These are phyloP conservation scores for Arge pagana DNA, from an alignment of 2,888 invertebrate genomes.

Conservation along the genomic window DNA sequence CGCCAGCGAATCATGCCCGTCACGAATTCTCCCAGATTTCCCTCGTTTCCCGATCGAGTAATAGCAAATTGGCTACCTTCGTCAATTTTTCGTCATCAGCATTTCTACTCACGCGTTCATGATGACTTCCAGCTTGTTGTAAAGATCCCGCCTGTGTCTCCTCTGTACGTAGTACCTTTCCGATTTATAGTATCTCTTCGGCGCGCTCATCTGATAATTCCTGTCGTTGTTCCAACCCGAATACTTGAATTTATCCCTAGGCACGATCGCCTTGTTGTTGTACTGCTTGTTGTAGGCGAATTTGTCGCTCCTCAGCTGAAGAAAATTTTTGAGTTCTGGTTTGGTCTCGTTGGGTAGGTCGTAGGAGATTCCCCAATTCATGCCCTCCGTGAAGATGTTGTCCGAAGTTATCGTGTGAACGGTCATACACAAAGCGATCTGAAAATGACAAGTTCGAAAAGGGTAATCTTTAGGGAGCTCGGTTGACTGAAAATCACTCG, in stretches of 20 bases:
- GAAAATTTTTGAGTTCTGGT: slow-evolving; percentile 48
- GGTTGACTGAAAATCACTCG: background rate
- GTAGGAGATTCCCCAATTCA: slow-evolving; percentile 75
- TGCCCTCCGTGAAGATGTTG: slow-evolving; percentile 65
- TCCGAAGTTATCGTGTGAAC: slow-evolving; percentile 56
- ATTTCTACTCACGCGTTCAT: slow-evolving; percentile 74
- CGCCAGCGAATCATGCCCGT: no score
- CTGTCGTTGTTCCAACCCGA: slow-evolving; percentile 13
- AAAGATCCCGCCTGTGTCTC: slow-evolving; percentile 70
- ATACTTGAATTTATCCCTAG: slow-evolving; percentile 1
- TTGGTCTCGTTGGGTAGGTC: slow-evolving; percentile 58
- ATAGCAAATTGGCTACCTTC: no score
- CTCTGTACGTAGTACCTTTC: slow-evolving; percentile 60
- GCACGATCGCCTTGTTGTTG: background rate
- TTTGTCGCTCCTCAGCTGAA: slow-evolving; percentile 47
- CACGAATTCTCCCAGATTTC: no score
- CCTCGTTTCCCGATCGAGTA: no score
- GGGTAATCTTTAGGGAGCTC: background rate
- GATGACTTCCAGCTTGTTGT: slow-evolving; percentile 69
- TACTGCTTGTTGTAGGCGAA: slow-evolving; percentile 31
- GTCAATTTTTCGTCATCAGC: no score
- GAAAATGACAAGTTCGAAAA: slow-evolving; percentile 16
- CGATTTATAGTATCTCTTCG: slow-evolving; percentile 44
- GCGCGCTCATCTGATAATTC: slow-evolving; percentile 24
- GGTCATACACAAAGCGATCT: slow-evolving; percentile 66